Base-by-base conservation (phyloP, 1,140 invertebrate genomes). In the Cyclargus thomasi region DNA sequence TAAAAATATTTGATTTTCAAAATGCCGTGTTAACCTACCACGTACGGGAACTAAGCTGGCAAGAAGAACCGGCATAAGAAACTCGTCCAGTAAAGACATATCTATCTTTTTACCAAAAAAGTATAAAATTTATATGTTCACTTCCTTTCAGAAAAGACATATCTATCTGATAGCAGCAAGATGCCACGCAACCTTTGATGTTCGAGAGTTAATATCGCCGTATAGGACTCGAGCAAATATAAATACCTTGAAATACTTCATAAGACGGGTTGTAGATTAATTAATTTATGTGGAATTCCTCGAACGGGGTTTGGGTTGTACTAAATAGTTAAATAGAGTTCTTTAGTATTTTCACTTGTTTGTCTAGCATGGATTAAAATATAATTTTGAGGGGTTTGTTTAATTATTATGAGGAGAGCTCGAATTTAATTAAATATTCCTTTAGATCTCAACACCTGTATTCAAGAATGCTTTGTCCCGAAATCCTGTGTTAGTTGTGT, bases 401-500 rank as follows among this genome's bases (percentile, higher is more conserved):
- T 39, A 11, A 8, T 39, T 20, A 57, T 57, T 18, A 57, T 8
- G 16, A 57, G 55, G 18, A 18, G 55, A 0, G 17, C 55, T 20
- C 7, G 18, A 57, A 57, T 57, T 57, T 57, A 57, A 57, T 57
- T 21, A 57, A 57, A 57, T 57, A 1, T 10, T 0, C 18, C 55
- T 2, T 21, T 65, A 22, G 57, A 55, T 65, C 10, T 55, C 53
- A 18, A 55, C 53, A 64, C 35, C 64, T 29, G 23, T 66, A 21
- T 65, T 23, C 62, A 70, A 70, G 65, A 66, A 55, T 20, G 64
- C 64, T 70, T 70, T 65, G 68, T 62, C 57, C 21, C 65, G 64
- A 67, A 68, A 53, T 20, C 63, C 63, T 68, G 11, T n/a, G n/a
- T n/a, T n/a, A n/a, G n/a, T n/a, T n/a, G n/a, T 62, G 29, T 53